These are phyloP conservation scores for Leptosomus discolor DNA, from an alignment of 2,113 vertebrate genomes.

Conservation along the genomic window DNA sequence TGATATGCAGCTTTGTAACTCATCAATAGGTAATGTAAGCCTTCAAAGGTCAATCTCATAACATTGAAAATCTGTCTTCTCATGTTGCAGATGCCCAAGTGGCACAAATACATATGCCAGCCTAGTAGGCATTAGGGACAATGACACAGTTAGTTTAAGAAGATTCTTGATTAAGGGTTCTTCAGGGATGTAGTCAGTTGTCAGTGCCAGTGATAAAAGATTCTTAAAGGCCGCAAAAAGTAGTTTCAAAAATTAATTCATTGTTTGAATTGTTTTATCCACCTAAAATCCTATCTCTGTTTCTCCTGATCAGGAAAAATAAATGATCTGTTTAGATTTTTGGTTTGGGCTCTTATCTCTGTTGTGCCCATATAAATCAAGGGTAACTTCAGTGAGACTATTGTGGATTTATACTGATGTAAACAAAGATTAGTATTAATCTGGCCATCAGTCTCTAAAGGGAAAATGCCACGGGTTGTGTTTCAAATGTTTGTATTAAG, in stretches of 20 bases:
- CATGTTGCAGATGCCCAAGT: not conserved
- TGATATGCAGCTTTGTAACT: not conserved
- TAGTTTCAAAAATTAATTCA: not conserved
- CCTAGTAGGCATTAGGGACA: not conserved
- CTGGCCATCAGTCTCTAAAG: not conserved
- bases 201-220: not conserved
- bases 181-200: not conserved
- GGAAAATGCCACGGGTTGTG: not conserved
- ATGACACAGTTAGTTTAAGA: not conserved
- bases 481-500: not conserved
- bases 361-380: not conserved
- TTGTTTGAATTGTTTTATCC: not conserved
- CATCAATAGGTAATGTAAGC: not conserved
- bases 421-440: not conserved
- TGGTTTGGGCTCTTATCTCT: not conserved
- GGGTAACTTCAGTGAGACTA: not conserved
- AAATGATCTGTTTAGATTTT: not conserved
- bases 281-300: not conserved
- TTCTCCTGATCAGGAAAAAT: not conserved
- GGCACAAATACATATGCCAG: not conserved
- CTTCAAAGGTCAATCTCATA: not conserved
- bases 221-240: not conserved
- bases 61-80: not conserved
- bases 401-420: not conserved
- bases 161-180: not conserved